These are phyloP conservation scores for Apodemus sylvaticus DNA, from an alignment of 2,113 vertebrate species.

Conservation along the genomic window DNA sequence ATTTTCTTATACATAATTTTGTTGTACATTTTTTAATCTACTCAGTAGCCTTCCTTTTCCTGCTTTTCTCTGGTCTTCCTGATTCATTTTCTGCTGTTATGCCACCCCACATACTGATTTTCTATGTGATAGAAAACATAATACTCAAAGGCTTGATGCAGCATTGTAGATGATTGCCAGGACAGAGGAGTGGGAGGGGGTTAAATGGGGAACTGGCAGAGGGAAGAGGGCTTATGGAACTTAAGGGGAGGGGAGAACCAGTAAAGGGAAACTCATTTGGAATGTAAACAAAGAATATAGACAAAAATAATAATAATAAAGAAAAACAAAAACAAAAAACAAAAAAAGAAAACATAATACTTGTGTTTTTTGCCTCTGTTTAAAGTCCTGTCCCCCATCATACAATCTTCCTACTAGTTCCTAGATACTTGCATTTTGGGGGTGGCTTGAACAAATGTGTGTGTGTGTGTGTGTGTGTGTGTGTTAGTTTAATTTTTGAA, in stretches of 20 bases:
- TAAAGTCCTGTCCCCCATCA: neutral
- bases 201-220: too few relatives aligned
- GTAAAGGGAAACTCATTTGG: too few relatives aligned
- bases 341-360: too few relatives aligned
- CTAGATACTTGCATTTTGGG: neutral
- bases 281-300: too few relatives aligned
- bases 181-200: too few relatives aligned
- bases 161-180: too few relatives aligned
- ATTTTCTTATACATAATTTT: neutral
- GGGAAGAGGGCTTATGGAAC: too few relatives aligned
- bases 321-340: too few relatives aligned
- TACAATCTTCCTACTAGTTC: neutral
- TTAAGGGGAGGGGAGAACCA: too few relatives aligned
- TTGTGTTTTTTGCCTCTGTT: neutral
- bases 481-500: neutral
- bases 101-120: neutral
- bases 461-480: neutral
- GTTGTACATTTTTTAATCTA: neutral
- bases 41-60: neutral
- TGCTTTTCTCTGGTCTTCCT: neutral
- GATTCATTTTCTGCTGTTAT: neutral
- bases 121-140: neutral
- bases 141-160: too few relatives aligned
- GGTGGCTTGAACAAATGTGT: neutral
- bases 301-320: too few relatives aligned